These are phyloP conservation scores for Sinotaia quadrata DNA, from an alignment of 2,888 invertebrate species.

Conservation along the genomic window DNA sequence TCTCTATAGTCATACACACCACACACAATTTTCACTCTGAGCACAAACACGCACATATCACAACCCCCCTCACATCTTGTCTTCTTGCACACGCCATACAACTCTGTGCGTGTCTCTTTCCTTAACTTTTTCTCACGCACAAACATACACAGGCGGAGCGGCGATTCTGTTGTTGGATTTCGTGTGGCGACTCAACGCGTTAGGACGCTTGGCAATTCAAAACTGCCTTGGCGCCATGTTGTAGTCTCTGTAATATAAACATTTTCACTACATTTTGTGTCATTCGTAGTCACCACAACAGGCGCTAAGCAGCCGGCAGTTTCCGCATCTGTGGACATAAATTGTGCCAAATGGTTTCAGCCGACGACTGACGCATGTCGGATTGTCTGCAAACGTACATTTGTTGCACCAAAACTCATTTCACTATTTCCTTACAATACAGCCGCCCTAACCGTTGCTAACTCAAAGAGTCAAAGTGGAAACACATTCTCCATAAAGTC, in stretches of 20 bases:
- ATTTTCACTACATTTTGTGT: neutral
- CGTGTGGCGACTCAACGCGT: no score
- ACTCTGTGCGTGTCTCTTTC: neutral
- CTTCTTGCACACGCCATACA: slow-evolving; percentile 17
- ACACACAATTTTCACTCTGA: no score
- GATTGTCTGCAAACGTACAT: slow-evolving; percentile 16
- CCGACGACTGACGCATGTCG: slow-evolving; percentile 20
- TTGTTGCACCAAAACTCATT: slow-evolving; percentile 25
- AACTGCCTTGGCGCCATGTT: neutral
- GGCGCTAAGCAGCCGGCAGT: slow-evolving; percentile 7
- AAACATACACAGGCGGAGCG: no score
- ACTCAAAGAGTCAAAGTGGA: neutral
- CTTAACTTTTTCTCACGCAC: neutral
- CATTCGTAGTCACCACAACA: slow-evolving; percentile 23
- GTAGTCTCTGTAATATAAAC: slow-evolving; percentile 7
- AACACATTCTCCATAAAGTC: neutral
- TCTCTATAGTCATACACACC: no score
- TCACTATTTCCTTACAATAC: no score
- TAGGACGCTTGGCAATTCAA: neutral
- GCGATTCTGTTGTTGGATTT: no score
- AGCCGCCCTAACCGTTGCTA: no score
- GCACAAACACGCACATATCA: no score
- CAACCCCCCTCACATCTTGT: no score
- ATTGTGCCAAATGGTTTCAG: slow-evolving; percentile 2
- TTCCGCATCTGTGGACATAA: slow-evolving; percentile 11